phyloP scores from a whole-genome alignment of 1,140 invertebrate species.

The Artemia franciscana region DNA sequence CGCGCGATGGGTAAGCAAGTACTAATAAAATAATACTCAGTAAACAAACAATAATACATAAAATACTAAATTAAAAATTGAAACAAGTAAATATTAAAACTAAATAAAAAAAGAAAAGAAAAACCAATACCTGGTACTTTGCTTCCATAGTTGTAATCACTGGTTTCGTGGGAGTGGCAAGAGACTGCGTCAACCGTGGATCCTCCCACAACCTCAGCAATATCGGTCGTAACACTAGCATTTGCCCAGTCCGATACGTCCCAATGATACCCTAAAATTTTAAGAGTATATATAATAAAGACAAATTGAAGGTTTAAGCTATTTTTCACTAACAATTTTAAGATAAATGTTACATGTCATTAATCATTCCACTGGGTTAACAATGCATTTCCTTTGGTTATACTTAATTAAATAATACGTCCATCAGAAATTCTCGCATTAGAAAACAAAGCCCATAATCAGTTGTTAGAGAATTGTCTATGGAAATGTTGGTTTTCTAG shows the following conservation, averaged over 20 bases:
- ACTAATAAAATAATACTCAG: not conserved
- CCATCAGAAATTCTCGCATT: too few relatives aligned
- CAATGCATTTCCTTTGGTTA: too few relatives aligned
- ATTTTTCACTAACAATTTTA: too few relatives aligned
- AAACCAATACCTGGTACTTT: slow-evolving; percentile 22
- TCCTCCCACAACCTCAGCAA: slow-evolving; percentile 66
- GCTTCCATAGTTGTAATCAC: slow-evolving; percentile 38
- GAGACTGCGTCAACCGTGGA: slow-evolving; percentile 73
- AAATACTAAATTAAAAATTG: slow-evolving; percentile 1
- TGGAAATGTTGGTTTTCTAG: too few relatives aligned
- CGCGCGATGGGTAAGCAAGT: not conserved
- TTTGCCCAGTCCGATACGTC: slow-evolving; percentile 85
- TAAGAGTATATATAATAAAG: too few relatives aligned
- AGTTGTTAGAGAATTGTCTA: too few relatives aligned
- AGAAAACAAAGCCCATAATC: too few relatives aligned
- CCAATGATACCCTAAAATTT: slow-evolving; percentile 70
- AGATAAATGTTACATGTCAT: too few relatives aligned
- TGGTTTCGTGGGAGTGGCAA: slow-evolving; percentile 66
- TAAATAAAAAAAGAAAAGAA: too few relatives aligned
- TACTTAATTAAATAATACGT: too few relatives aligned
- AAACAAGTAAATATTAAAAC: slow-evolving; percentile 16
- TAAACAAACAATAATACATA: slow-evolving; percentile 5
- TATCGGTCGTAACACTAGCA: slow-evolving; percentile 48
- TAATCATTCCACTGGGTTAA: too few relatives aligned
- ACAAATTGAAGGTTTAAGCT: too few relatives aligned